Conservation (phyloP, 2,888 invertebrate species). For the Matsumyia berberina region DNA sequence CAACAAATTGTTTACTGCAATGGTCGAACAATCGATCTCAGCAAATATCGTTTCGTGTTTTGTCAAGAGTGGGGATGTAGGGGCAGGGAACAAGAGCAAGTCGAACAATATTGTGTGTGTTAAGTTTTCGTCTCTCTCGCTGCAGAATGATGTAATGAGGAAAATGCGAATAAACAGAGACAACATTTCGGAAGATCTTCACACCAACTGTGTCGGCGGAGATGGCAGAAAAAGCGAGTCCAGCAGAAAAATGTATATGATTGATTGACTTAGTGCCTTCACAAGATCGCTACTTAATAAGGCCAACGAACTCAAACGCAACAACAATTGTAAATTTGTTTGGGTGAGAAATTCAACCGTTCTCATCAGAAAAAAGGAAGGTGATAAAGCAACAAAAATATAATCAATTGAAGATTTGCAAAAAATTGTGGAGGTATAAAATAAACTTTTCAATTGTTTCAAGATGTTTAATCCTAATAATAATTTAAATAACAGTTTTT, state of each 20-base stretch:
- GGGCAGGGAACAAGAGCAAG: too few species aligned
- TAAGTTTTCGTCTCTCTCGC: not conserved
- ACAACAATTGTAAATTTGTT: slow-evolving; percentile 30
- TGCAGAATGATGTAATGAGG: not conserved
- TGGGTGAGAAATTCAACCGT: slow-evolving; percentile 34
- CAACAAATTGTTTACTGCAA: too few species aligned
- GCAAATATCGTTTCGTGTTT: too few species aligned
- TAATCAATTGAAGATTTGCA: slow-evolving; percentile 24
- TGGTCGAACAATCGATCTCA: too few species aligned
- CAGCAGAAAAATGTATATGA: slow-evolving; percentile 26
- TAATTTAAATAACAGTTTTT: slow-evolving; percentile 1
- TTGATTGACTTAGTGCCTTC: not conserved
- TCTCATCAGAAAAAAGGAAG: slow-evolving; percentile 35
- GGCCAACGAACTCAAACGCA: slow-evolving; percentile 33
- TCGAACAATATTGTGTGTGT: not conserved
- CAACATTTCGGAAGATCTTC: slow-evolving; percentile 8
- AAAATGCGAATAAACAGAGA: slow-evolving; percentile 11
- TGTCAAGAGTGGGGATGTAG: too few species aligned
- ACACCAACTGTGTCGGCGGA: slow-evolving; percentile 12
- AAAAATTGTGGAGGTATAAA: not conserved
- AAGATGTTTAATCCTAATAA: not conserved
- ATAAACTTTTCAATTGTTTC: slow-evolving; percentile 1
- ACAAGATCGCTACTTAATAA: slow-evolving; percentile 20
- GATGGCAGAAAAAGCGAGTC: slow-evolving; percentile 4
- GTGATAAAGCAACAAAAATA: slow-evolving; percentile 43